Evolutionary conservation across 2,888 invertebrate genomes (phyloP).

Genomic region (Ptilodon capucinus): DNA sequence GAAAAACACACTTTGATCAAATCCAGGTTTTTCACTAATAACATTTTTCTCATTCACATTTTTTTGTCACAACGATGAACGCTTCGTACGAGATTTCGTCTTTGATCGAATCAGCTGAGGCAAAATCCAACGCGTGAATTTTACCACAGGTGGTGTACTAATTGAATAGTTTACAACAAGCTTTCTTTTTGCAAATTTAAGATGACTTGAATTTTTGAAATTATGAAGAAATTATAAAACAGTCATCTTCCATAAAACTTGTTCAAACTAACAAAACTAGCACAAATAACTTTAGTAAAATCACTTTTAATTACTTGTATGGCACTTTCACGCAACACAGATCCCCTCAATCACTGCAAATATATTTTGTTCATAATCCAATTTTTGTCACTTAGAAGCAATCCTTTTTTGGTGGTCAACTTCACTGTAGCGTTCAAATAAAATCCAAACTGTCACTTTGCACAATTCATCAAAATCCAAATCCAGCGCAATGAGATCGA

Average conservation of each 20-base stretch:
- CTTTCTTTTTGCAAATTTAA: conserved; percentile 13
- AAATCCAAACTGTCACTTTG: conserved; percentile 69
- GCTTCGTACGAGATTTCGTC: conserved; percentile 47
- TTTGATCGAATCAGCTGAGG: conserved; percentile 65
- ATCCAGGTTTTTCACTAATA: conserved; percentile 1
- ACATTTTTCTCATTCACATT: conserved; percentile 21
- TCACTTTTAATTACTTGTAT: conserved; percentile 57
- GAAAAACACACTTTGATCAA: conserved; percentile 8
- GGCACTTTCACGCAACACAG: conserved; percentile 58
- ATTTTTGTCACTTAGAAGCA: conserved; percentile 62
- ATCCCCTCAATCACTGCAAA: conserved; percentile 50
- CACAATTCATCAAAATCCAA: conserved; percentile 72
- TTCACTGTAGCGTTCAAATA: conserved; percentile 68
- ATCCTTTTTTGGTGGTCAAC: conserved; percentile 72
- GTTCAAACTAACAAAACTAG: conserved; percentile 42
- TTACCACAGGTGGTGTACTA: conserved; percentile 49
- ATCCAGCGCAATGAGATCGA: conserved; percentile 67
- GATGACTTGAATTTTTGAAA: conserved; percentile 3
- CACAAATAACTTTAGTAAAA: conserved; percentile 36
- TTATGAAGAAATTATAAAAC: conserved; percentile 7
- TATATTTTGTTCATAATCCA: conserved; percentile 63
- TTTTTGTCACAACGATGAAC: conserved; percentile 45
- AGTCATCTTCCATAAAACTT: conserved; percentile 28
- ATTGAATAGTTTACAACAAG: conserved; percentile 37
- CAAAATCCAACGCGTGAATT: conserved; percentile 51